A percentile compares a stretch with the other conserved stretches of the same genome.
These are phyloP conservation scores for Sinelater perroti DNA, from an alignment of 2,888 invertebrate species.

Conservation along the genomic window DNA sequence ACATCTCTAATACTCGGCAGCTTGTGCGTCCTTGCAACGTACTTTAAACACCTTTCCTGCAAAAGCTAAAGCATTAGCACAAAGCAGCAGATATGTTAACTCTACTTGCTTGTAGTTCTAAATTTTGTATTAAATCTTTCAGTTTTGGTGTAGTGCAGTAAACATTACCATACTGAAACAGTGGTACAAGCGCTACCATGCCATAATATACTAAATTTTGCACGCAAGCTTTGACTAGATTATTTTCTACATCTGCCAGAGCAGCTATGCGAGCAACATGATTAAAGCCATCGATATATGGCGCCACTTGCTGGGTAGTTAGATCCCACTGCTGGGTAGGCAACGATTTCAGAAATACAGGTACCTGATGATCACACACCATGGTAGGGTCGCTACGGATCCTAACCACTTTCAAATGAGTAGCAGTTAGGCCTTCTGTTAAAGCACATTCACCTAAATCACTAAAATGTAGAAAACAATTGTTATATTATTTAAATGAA, in stretches of 20 bases:
- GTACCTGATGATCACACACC: constrained; percentile 90
- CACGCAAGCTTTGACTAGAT: constrained; percentile 92
- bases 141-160: constrained; percentile 70
- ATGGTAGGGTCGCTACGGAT: constrained; percentile 81
- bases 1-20: constrained; percentile 66
- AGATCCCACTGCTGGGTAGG: constrained; percentile 83
- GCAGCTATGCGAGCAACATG: constrained; percentile 90
- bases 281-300: constrained; percentile 91
- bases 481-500: constrained; percentile 30
- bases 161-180: constrained; percentile 74
- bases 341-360: constrained; percentile 69
- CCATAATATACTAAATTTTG: constrained; percentile 88
- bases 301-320: constrained; percentile 88
- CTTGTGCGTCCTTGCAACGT: constrained; percentile 56
- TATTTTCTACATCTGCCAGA: constrained; percentile 91
- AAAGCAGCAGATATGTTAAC: not conserved
- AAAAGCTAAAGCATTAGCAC: constrained; percentile 33
- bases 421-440: constrained; percentile 84
- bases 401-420: constrained; percentile 88
- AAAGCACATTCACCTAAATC: constrained; percentile 58
- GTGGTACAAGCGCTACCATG: constrained; percentile 68
- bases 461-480: constrained; percentile 48
- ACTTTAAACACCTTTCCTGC: constrained; percentile 58
- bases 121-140: constrained; percentile 63
- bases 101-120: constrained; percentile 56